A percentile compares a stretch with the other conserved stretches of the same genome.
phyloP scores from a whole-genome alignment of 1,140 invertebrate species.

The Diprion similis region DNA sequence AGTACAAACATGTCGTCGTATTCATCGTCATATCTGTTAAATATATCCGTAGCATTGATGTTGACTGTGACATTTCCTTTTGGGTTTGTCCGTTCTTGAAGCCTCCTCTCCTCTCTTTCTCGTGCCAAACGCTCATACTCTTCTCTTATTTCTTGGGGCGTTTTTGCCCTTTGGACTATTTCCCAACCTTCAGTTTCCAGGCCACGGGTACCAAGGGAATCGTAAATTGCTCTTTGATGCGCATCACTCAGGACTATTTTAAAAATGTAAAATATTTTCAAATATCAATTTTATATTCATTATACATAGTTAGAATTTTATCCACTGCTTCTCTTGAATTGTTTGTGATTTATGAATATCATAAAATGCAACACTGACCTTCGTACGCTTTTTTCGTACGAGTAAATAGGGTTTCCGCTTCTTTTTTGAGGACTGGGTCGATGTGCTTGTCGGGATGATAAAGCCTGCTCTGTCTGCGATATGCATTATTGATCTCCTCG shows the following conservation, averaged over 20 bases:
- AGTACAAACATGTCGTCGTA: conserved; percentile 59
- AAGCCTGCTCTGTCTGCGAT: conserved; percentile 84
- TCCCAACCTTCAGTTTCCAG: conserved; percentile 92
- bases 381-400: conserved; percentile 93
- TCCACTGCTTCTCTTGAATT: conserved; percentile 62
- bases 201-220: conserved; percentile 79
- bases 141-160: conserved; percentile 91
- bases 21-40: conserved; percentile 81
- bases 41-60: conserved; percentile 93
- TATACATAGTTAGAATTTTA: conserved; percentile 59
- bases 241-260: conserved; percentile 77
- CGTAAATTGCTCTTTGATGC: conserved; percentile 82
- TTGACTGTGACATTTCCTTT: conserved; percentile 85
- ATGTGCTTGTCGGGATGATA: conserved; percentile 97
- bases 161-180: conserved; percentile 87
- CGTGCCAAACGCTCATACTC: conserved; percentile 88
- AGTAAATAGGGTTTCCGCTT: conserved; percentile 91
- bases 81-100: conserved; percentile 90
- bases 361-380: conserved; percentile 65
- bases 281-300: conserved; percentile 12
- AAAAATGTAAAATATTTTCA: conserved; percentile 29
- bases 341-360: conserved; percentile 11
- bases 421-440: conserved; percentile 78
- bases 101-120: conserved; percentile 81
- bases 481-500: conserved; percentile 92